These are phyloP conservation scores for human DNA, from an alignment of 2,113 vertebrate genomes.

Conservation along the genomic window DNA sequence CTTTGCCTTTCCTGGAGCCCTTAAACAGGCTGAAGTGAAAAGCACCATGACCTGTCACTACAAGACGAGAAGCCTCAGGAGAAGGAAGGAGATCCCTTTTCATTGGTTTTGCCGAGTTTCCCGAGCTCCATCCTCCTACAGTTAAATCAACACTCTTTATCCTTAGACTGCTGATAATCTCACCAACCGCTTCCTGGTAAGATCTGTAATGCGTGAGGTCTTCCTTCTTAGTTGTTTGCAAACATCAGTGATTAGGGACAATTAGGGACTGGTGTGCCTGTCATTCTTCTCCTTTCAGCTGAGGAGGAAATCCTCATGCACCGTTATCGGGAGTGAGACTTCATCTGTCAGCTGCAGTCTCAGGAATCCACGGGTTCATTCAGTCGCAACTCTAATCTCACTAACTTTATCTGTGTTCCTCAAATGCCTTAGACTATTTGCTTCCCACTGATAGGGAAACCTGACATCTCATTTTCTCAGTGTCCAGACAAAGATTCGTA, in stretches of 20 bases:
- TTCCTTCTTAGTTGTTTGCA: not conserved
- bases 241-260: slow-evolving; percentile 57
- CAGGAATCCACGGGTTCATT: not conserved
- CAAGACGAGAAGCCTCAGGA: not conserved
- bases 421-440: not conserved
- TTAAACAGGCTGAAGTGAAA: not conserved
- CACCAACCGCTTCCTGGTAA: not conserved
- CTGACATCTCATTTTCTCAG: slow-evolving; percentile 28
- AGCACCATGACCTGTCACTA: too few relatives aligned
- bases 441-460: slow-evolving; percentile 19
- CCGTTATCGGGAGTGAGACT: slow-evolving; percentile 39
- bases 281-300: not conserved
- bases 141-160: slow-evolving; percentile 24
- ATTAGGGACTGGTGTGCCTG: slow-evolving; percentile 27
- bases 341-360: not conserved
- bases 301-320: not conserved
- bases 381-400: not conserved
- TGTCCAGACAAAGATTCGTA: slow-evolving; percentile 24
- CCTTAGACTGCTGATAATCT: not conserved
- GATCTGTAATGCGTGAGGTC: slow-evolving; percentile 49
- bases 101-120: not conserved
- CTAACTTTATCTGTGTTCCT: slow-evolving; percentile 50
- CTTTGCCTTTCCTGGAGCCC: not conserved
- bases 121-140: not conserved
- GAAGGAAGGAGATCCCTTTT: not conserved